A percentile compares a stretch with the other conserved stretches of the same genome.
Conservation (phyloP, 2,113 vertebrate genomes). For the Chamaea fasciata region DNA sequence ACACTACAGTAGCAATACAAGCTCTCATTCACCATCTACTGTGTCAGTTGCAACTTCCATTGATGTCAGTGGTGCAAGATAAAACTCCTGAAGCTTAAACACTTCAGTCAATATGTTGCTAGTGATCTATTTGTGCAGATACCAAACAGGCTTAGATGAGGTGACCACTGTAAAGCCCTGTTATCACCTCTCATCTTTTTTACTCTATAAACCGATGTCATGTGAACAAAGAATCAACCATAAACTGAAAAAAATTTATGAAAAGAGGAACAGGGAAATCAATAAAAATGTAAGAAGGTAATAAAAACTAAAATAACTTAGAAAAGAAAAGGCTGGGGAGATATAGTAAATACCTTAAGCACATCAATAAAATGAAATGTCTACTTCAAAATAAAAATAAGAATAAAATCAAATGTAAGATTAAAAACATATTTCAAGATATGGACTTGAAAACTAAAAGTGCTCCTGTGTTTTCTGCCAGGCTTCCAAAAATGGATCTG, state of each 20-base stretch:
- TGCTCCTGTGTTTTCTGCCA: background rate
- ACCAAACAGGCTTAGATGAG: background rate
- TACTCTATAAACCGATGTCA: slow-evolving; percentile 8
- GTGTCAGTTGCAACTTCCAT: background rate
- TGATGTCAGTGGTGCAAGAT: background rate
- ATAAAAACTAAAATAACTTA: slow-evolving; percentile 50
- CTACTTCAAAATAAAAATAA: slow-evolving; percentile 8
- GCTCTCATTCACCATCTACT: background rate
- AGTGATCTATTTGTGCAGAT: slow-evolving; percentile 18
- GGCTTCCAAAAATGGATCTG: background rate
- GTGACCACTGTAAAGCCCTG: slow-evolving; percentile 19
- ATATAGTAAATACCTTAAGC: background rate
- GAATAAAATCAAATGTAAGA: slow-evolving; percentile 7
- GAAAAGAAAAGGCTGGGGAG: background rate
- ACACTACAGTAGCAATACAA: background rate
- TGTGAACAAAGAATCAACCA: background rate
- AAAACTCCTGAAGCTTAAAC: slow-evolving; percentile 16
- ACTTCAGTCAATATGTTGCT: background rate
- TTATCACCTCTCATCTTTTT: slow-evolving; percentile 50
- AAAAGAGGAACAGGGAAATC: slow-evolving; percentile 29
- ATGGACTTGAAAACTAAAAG: background rate
- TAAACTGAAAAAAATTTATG: slow-evolving; percentile 27
- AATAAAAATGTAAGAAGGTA: slow-evolving; percentile 35
- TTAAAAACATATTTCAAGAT: slow-evolving; percentile 1
- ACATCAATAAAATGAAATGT: slow-evolving; percentile 28